Conservation (phyloP, 1,140 invertebrate genomes). For the Bombus pyrosoma region DNA sequence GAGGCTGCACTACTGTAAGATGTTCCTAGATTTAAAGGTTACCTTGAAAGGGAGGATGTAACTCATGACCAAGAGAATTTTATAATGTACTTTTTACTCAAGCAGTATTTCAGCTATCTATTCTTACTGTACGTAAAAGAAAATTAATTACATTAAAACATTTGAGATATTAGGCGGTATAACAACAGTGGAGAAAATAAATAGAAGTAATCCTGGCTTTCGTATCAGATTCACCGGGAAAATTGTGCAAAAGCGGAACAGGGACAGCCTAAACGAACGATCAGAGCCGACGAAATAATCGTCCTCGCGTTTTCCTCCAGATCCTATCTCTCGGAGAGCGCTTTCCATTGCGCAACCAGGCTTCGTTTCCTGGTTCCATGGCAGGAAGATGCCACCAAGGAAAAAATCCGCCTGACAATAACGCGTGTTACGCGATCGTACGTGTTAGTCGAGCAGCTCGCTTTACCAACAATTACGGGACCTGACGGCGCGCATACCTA, state of each 20-base stretch:
- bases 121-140: conserved; percentile 1
- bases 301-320: conserved; percentile 14
- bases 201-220: not conserved
- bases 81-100: conserved; percentile 16
- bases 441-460: conserved; percentile 16
- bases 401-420: conserved; percentile 33
- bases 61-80: not conserved
- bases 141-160: not conserved
- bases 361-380: conserved; percentile 53
- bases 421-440: conserved; percentile 43
- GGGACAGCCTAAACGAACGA: conserved; percentile 20
- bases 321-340: conserved; percentile 28
- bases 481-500: conserved; percentile 22
- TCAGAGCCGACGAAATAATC: conserved; percentile 1
- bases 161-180: not conserved
- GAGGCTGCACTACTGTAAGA: not conserved
- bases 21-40: not conserved
- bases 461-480: conserved; percentile 58
- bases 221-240: conserved; percentile 10
- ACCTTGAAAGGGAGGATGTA: not conserved
- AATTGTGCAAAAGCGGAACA: conserved; percentile 21
- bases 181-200: not conserved
- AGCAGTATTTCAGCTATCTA: not conserved
- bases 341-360: conserved; percentile 50
- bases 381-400: conserved; percentile 32